Base-by-base conservation (phyloP, 1,140 invertebrate genomes). In the Drosophila quadrilineata region DNA sequence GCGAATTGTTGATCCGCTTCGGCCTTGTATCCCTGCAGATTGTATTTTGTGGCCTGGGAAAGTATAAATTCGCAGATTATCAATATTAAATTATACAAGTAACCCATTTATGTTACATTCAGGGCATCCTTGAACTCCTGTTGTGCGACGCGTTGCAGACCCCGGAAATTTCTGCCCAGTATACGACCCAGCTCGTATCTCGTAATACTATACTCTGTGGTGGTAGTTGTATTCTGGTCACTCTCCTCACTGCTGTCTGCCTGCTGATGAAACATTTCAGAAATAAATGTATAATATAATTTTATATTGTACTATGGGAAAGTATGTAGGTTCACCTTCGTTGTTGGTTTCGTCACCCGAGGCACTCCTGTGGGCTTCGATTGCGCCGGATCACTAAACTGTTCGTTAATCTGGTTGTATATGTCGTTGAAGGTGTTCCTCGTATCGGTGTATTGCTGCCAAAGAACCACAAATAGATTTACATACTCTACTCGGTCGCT, bases 151-250 rank as follows among this genome's bases (percentile, higher is more conserved):
- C 82, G 87, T 16, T 89, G 71, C 3, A 89, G 21, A 3, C 88
- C 88, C 3, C 89, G 74, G 40, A 75, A 90, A 46, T 90, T 90
- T 5, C 89, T 66, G 6, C 87, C 87, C 29, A 89, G 26, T 31
- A 90, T 89, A 8, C 75, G 70, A 3, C 88, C 89, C 31, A 90
- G 52, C 38, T 90, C 89, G 26, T 88, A 88, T n/a, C 88, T 69
- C 1, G 89, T 88, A n/a, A 90, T 89, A 9, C 65, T 50, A 40
- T 80, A 89, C 0, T 40, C 35, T 46, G 89, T 87, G 0, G 89
- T 89, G 0, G 87, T 87, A 2, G 57, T 60, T 6, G 50, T 58
- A 21, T 71, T 45, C 16, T 63, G 58, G 28, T 69, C 63, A 36
- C 50, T 65, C 2, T 75, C 71, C 49, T 80, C 80, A 2, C 49